A percentile compares a stretch with the other conserved stretches of the same genome.
Evolutionary conservation across 2,113 vertebrate species (phyloP).

Genomic region (Picathartes gymnocephalus): DNA sequence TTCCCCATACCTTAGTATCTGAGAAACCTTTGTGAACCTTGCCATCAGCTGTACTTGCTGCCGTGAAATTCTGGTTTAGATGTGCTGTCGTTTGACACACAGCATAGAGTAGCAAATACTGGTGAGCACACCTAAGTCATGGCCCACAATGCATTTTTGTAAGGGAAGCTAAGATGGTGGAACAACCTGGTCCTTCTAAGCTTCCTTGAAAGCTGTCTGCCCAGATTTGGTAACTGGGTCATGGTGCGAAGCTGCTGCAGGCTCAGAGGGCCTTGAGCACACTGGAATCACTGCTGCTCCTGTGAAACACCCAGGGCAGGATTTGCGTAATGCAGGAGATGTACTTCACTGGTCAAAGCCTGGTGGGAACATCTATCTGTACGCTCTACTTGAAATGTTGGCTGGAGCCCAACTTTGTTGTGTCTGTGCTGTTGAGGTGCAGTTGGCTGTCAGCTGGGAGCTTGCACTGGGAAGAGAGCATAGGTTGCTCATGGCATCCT

Average conservation of each 20-base stretch:
- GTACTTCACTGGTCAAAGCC: conserved; percentile 22
- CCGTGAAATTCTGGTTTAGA: not conserved
- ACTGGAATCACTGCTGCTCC: not conserved
- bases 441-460: not conserved
- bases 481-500: not conserved
- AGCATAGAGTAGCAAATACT: not conserved
- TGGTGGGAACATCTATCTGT: conserved; percentile 3
- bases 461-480: not conserved
- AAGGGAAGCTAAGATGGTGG: conserved; percentile 5
- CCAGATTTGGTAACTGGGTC: conserved; percentile 35
- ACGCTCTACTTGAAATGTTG: not conserved
- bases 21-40: not conserved
- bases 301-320: not conserved
- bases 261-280: not conserved
- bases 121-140: not conserved
- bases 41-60: not conserved
- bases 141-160: not conserved
- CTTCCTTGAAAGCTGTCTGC: conserved; percentile 37
- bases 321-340: conserved; percentile 29
- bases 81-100: not conserved
- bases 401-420: conserved; percentile 7
- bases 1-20: not conserved
- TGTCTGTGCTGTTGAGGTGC: not conserved
- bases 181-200: conserved; percentile 4
- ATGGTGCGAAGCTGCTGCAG: not conserved